Percentiles rank a stretch among this genome's conserved stretches.
Conservation (phyloP, 2,113 vertebrate species). For the Hippocampus abdominalis region DNA sequence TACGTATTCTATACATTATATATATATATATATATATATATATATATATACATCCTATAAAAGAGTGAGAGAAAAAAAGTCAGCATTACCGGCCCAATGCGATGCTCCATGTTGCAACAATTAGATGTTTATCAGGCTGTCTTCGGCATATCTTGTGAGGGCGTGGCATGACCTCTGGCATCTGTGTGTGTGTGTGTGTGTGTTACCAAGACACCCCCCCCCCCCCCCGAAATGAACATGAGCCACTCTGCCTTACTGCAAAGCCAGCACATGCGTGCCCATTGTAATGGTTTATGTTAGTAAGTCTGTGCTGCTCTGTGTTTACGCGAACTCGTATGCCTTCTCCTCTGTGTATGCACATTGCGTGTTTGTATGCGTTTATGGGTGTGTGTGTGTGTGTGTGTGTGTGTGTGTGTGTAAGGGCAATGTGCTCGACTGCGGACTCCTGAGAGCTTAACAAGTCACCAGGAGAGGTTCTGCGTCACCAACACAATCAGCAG, state of each 20-base stretch:
- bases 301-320: conserved; percentile 13
- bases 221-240: not conserved
- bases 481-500: conserved; percentile 55
- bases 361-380: conserved; percentile 14
- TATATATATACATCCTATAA: not conserved
- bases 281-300: conserved; percentile 17
- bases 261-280: conserved; percentile 28
- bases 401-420: conserved; percentile 4
- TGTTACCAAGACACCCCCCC: not conserved
- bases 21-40: too few relatives aligned
- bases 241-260: not conserved
- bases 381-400: conserved; percentile 6
- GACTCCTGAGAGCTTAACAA: conserved; percentile 28
- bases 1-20: not conserved
- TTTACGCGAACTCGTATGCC: conserved; percentile 20
- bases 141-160: conserved; percentile 21
- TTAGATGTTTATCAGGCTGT: conserved; percentile 30
- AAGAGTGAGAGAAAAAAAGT: not conserved
- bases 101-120: conserved; percentile 30
- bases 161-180: conserved; percentile 45
- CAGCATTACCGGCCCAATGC: conserved; percentile 44
- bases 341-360: conserved; percentile 17
- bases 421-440: conserved; percentile 13
- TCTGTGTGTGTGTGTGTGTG: not conserved
- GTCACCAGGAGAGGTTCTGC: conserved; percentile 43